Evolutionary conservation across 2,797 vertebrate genomes (phyloP).

Genomic region (Sarcoramphus papa): DNA sequence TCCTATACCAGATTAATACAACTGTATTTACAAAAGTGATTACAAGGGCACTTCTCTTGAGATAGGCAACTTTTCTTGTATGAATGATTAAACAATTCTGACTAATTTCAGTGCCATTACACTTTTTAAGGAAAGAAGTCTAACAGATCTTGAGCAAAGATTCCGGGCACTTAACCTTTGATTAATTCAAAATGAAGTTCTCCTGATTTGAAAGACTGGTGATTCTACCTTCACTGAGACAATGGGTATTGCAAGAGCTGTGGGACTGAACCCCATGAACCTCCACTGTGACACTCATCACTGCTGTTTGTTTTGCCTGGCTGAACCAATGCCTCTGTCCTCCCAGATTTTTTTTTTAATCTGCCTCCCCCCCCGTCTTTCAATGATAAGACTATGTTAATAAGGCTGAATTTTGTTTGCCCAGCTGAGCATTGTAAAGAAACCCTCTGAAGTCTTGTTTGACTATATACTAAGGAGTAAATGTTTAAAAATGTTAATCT

Average conservation of each 20-base stretch:
- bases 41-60: constrained; percentile 22
- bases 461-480: background rate
- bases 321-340: background rate
- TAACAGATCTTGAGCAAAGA: background rate
- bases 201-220: background rate
- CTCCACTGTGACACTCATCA: background rate
- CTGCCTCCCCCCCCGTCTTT: background rate
- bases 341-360: background rate
- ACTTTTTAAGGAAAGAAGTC: constrained; percentile 2
- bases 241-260: background rate
- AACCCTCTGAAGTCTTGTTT: background rate
- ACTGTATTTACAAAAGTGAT: constrained; percentile 63
- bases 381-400: background rate
- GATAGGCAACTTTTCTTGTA: constrained; percentile 38
- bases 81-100: constrained; percentile 62
- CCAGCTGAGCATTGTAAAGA: background rate
- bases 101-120: background rate
- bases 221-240: background rate
- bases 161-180: background rate
- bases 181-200: background rate
- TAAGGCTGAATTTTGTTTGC: constrained; percentile 2
- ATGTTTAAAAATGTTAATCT: background rate
- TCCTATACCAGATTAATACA: constrained; percentile 35
- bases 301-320: background rate
- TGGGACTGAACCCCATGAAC: background rate